Conservation (phyloP, 2,888 invertebrate genomes). For the Hybos culiciformis region DNA sequence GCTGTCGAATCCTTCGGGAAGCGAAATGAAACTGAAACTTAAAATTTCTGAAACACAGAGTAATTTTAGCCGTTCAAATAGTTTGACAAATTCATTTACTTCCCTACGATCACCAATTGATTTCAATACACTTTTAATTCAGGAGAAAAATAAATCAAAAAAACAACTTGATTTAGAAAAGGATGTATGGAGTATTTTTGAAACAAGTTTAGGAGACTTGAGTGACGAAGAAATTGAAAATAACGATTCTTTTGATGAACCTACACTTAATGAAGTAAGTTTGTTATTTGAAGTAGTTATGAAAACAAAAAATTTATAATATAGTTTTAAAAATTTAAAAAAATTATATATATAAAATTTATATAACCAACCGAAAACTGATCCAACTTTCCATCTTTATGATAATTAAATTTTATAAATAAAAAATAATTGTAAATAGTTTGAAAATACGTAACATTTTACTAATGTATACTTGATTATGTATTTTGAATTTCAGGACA, state of each 20-base stretch:
- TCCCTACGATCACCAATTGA: constrained; percentile 25
- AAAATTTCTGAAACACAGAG: background rate
- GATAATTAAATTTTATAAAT: background rate
- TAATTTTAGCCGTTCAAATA: constrained; percentile 27
- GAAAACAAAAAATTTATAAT: too few relatives aligned
- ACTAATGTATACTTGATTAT: background rate
- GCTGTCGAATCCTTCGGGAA: constrained; percentile 6
- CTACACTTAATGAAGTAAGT: too few relatives aligned
- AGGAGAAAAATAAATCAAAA: constrained; percentile 23
- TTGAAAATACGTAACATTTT: background rate
- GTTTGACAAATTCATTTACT: constrained; percentile 25
- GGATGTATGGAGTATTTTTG: constrained; percentile 24
- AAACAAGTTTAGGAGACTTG: constrained; percentile 23
- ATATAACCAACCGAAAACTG: constrained; percentile 7
- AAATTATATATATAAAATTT: background rate
- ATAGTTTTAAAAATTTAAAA: too few relatives aligned
- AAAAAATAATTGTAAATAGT: too few relatives aligned
- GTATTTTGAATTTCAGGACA: constrained; percentile 27
- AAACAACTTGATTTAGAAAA: constrained; percentile 8
- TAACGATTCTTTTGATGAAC: background rate
- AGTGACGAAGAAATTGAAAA: constrained; percentile 21
- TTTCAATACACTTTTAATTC: constrained; percentile 30
- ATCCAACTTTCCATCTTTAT: constrained; percentile 8
- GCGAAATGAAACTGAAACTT: constrained; percentile 12
- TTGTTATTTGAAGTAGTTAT: too few relatives aligned